Evolutionary conservation across 23 tunicate species (phyloP), one percentile per base, ranked within the genome.

Genomic region (Ascidia mentula): DNA sequence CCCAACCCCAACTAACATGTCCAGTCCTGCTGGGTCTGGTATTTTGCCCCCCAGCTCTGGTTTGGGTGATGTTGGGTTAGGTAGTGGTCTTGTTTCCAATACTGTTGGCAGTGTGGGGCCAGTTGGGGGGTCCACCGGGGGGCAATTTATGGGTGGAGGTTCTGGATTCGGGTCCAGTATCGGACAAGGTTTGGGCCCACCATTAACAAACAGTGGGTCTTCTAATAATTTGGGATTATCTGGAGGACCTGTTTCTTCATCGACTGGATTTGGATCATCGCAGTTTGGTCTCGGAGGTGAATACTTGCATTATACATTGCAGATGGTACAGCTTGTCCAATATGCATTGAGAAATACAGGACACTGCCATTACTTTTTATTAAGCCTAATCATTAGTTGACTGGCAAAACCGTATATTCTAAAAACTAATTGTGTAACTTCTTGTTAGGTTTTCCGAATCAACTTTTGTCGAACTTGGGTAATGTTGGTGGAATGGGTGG

Each of bases 21-120:
- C 86, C 32, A 89, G 94, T 71, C 87, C 94, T 24, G 94, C 82
- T 18, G 94, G 87, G 36, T 72, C 80, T 0, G 94, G 87, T 0
- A 39, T 82, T 39, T 38, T 83, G 38, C 76, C 87, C 38, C 82
- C 87, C 0, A 38, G 77, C 31, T 9, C 75, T 32, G 87, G 87
- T 6, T 18, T 82, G 30, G 69, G 73, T 26, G 87, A 82, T 37
- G 65, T 65, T 12, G 82, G 84, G 31, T 39, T 78, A 45, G 81
- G 81, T 0, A 38, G 69, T 8, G 84, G 59, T 9, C 34, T 90
- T 0, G 84, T 87, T 13, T 76, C 86, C 8, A 85, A 74, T 34
- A 60, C 75, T 34, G 53, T 36, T 6, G 80, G 87, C 24, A 78
- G 61, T 32, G 70, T 77, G n/a, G 89, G 95, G 13, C 59, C 94